Base-by-base conservation (phyloP, 2,888 invertebrate species). In the Philopedon plagiatum region DNA sequence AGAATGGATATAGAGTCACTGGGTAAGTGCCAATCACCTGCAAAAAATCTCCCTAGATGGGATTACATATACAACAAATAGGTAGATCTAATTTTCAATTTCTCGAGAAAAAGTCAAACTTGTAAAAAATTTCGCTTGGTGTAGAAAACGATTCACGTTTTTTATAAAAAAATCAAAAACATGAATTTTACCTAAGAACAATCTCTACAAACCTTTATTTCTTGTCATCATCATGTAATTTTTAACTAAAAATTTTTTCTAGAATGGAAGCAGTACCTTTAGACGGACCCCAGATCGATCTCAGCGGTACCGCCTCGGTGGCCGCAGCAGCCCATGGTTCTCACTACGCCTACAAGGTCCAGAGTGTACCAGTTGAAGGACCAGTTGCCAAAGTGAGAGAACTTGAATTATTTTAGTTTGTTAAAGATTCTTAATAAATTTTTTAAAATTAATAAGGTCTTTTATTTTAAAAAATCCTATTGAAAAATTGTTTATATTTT, bases 1-100 rank as follows among this genome's bases (percentile, higher is more conserved):
- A 90, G 78, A 87, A 88, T 72, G 91, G 91, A 66, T 91, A 89
- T 82, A 84, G 90, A 77, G 86, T 91, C 13, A 82, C 87, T n/a
- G 87, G 87, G 88, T 88, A 81, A 67, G 41, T 21, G 18, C 4
- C 1, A n/a, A 37, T n/a, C n/a, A n/a, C n/a, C n/a, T n/a, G n/a
- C n/a, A n/a, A n/a, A n/a, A n/a, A n/a, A n/a, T n/a, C n/a, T n/a
- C n/a, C n/a, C n/a, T n/a, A n/a, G n/a, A n/a, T n/a, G n/a, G n/a
- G n/a, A n/a, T n/a, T n/a, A n/a, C n/a, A n/a, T n/a, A n/a, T n/a
- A n/a, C n/a, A n/a, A n/a, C n/a, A n/a, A n/a, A n/a, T n/a, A n/a
- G n/a, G n/a, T n/a, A n/a, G n/a, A n/a, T n/a, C n/a, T n/a, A n/a
- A n/a, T n/a, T n/a, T n/a, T n/a, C n/a, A n/a, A n/a, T n/a, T n/a